Base-by-base conservation (phyloP, 2,797 vertebrate species). In the Odontamblyopus rebecca region DNA sequence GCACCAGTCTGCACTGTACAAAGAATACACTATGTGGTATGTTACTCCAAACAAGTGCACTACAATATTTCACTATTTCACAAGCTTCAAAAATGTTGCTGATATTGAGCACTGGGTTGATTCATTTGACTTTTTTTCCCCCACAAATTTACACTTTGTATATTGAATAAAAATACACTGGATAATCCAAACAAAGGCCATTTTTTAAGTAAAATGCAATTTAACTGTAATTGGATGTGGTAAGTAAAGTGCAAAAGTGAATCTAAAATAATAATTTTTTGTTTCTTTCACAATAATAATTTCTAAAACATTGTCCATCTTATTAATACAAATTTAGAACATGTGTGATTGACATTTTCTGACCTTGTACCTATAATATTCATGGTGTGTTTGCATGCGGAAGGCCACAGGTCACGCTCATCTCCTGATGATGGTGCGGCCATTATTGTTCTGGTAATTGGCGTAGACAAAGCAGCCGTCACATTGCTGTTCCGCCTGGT, bases 391-490 rank as follows among this genome's bases (percentile, higher is more conserved):
- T 54, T 81, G 66, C 67, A 82, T 76, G 80, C 76, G 86, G 64
- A 63, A 85, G 85, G 86, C 83, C 86, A 85, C 15, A 78, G 79
- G 88, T 86, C 85, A 66, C 23, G 61, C 30, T 76, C 1, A 68
- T 89, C 82, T 86, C 74, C 68, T 63, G 75, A 81, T 80, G 85
- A 84, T 82, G 71, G 74, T 16, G 66, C 73, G 73, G 81, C 69
- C 76, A 81, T 82, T 89, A 90, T 92, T 92, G 88, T 91, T 89
- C 67, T n/a, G 51, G 84, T 91, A 92, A 91, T 90, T 91, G 89
- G 72, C 68, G 62, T 86, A 91, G 89, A 91, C 91, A 92, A 90
- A 91, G 87, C 86, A 78, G 51, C 81, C 50, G 86, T 92, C 92
- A 92, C 91, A 86, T 85, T 76, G 84, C 79, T 83, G 86, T 80